Base-by-base conservation (phyloP, 2,797 vertebrate species). In the Cynopterus sphinx region DNA sequence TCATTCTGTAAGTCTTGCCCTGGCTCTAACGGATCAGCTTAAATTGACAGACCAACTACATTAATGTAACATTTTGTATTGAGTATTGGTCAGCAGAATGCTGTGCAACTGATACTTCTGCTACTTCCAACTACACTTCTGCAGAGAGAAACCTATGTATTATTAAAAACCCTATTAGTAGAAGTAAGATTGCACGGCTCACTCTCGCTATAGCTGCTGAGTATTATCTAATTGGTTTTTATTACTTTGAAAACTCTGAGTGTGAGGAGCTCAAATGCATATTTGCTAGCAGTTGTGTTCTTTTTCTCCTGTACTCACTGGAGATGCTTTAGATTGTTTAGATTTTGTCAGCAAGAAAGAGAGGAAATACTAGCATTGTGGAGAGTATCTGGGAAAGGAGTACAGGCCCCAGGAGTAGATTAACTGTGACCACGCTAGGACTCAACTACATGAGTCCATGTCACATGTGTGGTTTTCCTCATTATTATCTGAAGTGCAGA, bases 151-250 rank as follows among this genome's bases (percentile, higher is more conserved):
- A 67, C 85, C 92, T 74, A 98, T 98, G 95, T 98, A 98, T 99
- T 98, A 98, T 99, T 98, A 96, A 98, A 98, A 96, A 39, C 83
- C 59, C 97, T 98, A 98, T 98, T 98, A 98, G 98, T 98, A 13
- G 78, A 98, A 96, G 96, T 96, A 90, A 98, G 97, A 98, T 98
- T 96, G 93, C 97, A 97, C 95, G 93, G 96, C 92, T 98, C 94
- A 97, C 96, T 97, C 97, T 97, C 92, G 94, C 96, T 97, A 71
- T 93, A 96, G 81, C 97, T 97, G 94, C 96, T 94, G 97, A 98
- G 96, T 17, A 6, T 98, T 98, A 96, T 96, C 97, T 98, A 98
- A 98, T 98, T 98, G 98, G 91, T 97, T 98, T 98, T 98, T 96
- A 98, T 98, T 98, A 97, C 98, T 98, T 91, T 0, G 5, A 97